Conservation (phyloP, 1,140 invertebrate genomes). For the Alviniconcha marisindica region DNA sequence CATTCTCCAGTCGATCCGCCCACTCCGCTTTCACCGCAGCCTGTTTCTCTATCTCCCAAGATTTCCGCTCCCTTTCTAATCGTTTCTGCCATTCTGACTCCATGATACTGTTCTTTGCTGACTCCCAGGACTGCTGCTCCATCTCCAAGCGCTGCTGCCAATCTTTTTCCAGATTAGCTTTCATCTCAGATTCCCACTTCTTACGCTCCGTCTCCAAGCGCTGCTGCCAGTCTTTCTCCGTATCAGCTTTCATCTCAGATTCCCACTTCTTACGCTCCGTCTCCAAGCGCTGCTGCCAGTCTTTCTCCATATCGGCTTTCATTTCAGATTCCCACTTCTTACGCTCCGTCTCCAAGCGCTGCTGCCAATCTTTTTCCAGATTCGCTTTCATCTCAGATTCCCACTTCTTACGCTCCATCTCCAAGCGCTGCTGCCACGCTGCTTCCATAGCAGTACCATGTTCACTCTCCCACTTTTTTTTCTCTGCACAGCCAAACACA, state of each 20-base stretch:
- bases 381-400: background rate
- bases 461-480: constrained; percentile 56
- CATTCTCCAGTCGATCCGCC: constrained; percentile 38
- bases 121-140: constrained; percentile 19
- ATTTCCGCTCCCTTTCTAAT: constrained; percentile 19
- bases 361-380: background rate
- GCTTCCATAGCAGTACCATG: constrained; percentile 51
- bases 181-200: constrained; percentile 47
- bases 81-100: background rate
- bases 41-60: constrained; percentile 41
- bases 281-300: constrained; percentile 39
- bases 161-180: constrained; percentile 33
- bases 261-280: constrained; percentile 10
- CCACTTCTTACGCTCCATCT: constrained; percentile 34
- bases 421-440: constrained; percentile 40
- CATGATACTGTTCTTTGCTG: background rate
- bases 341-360: constrained; percentile 28
- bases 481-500: constrained; percentile 19
- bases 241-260: background rate
- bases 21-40: constrained; percentile 41
- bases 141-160: constrained; percentile 35
- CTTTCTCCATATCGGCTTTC: background rate
- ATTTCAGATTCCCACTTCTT: constrained; percentile 47
- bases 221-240: background rate
- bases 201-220: constrained; percentile 33